These are phyloP conservation scores for Pycnomerus fuliginosus DNA, from an alignment of 2,888 invertebrate genomes.

Conservation along the genomic window DNA sequence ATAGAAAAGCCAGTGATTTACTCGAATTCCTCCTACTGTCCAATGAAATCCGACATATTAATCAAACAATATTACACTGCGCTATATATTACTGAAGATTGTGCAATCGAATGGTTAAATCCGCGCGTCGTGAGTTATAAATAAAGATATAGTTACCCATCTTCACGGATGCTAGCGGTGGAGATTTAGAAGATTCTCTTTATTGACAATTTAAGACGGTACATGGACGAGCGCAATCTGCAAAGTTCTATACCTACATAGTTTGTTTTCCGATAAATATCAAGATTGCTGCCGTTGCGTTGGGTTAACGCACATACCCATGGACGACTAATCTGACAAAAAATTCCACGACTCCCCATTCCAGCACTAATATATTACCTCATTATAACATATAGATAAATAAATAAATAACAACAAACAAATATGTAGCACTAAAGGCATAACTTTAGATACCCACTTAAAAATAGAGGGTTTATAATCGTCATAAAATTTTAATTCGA, in stretches of 20 bases:
- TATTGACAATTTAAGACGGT: constrained; percentile 40
- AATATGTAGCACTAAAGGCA: too few relatives aligned
- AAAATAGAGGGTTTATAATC: constrained; percentile 28
- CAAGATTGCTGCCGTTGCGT: constrained; percentile 25
- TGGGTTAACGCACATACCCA: not conserved
- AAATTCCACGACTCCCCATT: too few relatives aligned
- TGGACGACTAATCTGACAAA: too few relatives aligned
- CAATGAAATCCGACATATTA: constrained; percentile 35
- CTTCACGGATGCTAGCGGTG: constrained; percentile 35
- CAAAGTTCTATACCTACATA: constrained; percentile 35
- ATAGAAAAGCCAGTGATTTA: constrained; percentile 26
- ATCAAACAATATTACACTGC: constrained; percentile 34
- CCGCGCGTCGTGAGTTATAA: constrained; percentile 40
- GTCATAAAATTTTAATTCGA: constrained; percentile 32
- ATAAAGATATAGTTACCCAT: constrained; percentile 45
- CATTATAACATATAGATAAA: too few relatives aligned
- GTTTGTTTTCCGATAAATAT: constrained; percentile 40
- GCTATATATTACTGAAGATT: constrained; percentile 35
- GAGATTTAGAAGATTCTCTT: constrained; percentile 38
- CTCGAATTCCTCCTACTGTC: constrained; percentile 32
- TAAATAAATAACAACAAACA: too few relatives aligned
- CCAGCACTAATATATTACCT: too few relatives aligned
- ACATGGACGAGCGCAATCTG: constrained; percentile 35
- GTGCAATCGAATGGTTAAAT: constrained; percentile 35
- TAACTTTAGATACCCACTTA: too few relatives aligned